A percentile compares a stretch with the other conserved stretches of the same genome.
Evolutionary conservation across 2,888 invertebrate genomes (phyloP).

Genomic region (Incurvaria masculella): DNA sequence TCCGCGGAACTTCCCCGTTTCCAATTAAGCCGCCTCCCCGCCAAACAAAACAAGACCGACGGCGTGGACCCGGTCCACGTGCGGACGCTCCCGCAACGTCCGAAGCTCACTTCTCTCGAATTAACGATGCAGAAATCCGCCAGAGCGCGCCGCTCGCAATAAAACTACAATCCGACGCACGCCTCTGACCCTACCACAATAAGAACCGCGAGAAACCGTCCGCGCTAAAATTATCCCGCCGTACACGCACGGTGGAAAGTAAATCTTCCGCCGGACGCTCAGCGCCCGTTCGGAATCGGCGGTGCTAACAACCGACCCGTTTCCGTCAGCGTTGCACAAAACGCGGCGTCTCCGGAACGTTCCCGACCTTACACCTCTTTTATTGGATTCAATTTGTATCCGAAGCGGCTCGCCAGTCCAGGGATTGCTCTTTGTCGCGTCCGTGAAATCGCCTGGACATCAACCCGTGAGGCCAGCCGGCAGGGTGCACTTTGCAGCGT

Average conservation of each 20-base stretch:
- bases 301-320: too few species aligned
- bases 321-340: background rate
- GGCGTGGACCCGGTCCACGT: too few species aligned
- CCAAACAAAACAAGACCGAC: too few species aligned
- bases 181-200: constrained; percentile 50
- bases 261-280: too few species aligned
- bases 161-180: constrained; percentile 29
- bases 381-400: background rate
- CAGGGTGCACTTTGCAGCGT: too few species aligned
- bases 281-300: too few species aligned
- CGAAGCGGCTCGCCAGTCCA: background rate
- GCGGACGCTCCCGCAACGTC: background rate
- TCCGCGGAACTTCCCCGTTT: too few species aligned
- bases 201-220: constrained; percentile 51
- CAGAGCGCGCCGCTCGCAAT: constrained; percentile 32
- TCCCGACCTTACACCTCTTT: background rate
- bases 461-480: too few species aligned
- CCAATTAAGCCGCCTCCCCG: too few species aligned
- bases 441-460: too few species aligned
- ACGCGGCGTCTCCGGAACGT: background rate
- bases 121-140: constrained; percentile 5
- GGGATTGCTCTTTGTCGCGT: constrained; percentile 36
- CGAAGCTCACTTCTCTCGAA: background rate
- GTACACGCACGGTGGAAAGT: constrained; percentile 34
- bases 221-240: constrained; percentile 52